These are phyloP conservation scores for Yponomeuta plumbellus DNA, from an alignment of 2,888 invertebrate genomes.

Conservation along the genomic window DNA sequence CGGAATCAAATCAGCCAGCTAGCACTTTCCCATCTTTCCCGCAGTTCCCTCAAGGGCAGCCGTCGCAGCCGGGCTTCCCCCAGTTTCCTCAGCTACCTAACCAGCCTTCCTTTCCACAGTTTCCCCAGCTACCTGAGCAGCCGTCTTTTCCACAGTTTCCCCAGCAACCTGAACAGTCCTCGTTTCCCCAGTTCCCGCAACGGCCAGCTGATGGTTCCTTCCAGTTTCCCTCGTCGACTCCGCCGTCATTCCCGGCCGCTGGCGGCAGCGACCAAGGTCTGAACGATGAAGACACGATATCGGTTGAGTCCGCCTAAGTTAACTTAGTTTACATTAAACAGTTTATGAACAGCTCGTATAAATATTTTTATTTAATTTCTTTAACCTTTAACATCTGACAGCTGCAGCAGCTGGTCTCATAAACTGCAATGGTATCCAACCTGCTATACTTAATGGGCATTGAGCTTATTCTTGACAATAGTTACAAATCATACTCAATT, in stretches of 20 bases:
- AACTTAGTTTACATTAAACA: constrained; percentile 16
- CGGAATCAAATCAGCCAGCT: not conserved
- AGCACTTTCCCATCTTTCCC: constrained; percentile 16
- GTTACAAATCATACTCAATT: too few species aligned
- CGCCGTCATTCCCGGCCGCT: constrained; percentile 43
- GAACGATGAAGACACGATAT: constrained; percentile 63
- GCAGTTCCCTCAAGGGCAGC: constrained; percentile 17
- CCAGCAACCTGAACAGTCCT: constrained; percentile 29
- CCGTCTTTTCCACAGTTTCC: constrained; percentile 33
- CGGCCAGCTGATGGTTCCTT: constrained; percentile 29
- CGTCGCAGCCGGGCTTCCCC: constrained; percentile 26
- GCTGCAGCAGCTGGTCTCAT: too few species aligned
- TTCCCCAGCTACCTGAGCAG: constrained; percentile 33
- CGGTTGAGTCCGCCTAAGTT: constrained; percentile 60
- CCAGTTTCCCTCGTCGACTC: constrained; percentile 39
- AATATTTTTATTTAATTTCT: too few species aligned
- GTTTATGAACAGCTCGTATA: constrained; percentile 4
- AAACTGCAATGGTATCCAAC: too few species aligned
- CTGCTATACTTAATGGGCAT: too few species aligned
- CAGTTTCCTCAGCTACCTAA: constrained; percentile 26
- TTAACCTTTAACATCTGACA: too few species aligned
- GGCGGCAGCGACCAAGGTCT: constrained; percentile 42
- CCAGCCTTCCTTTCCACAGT: constrained; percentile 32
- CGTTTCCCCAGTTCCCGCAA: constrained; percentile 29
- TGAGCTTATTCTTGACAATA: too few species aligned